Evolutionary conservation across 2,888 invertebrate genomes (phyloP).

Genomic region (Sialis lutaria): DNA sequence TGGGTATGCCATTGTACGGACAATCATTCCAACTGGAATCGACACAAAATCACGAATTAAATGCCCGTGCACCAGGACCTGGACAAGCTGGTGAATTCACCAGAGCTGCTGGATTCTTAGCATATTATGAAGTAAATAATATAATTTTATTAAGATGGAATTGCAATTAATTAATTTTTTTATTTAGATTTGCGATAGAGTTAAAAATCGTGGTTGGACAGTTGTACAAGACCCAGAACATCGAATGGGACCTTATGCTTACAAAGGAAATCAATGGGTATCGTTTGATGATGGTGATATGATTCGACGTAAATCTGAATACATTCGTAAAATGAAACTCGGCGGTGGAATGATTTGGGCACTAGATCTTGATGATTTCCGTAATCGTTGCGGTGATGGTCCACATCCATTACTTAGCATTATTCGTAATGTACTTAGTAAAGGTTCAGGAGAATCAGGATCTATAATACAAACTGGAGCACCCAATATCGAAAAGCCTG

Average conservation of each 20-base stretch:
- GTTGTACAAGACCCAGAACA: constrained; percentile 59
- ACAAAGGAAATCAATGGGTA: constrained; percentile 80
- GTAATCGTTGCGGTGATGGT: constrained; percentile 62
- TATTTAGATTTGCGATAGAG: constrained; percentile 59
- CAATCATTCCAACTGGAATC: constrained; percentile 61
- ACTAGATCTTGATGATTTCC: constrained; percentile 74
- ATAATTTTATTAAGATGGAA: background rate
- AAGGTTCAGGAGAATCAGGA: constrained; percentile 13
- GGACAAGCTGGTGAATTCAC: constrained; percentile 77
- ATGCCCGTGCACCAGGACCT: constrained; percentile 57
- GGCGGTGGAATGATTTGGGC: constrained; percentile 90
- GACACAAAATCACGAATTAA: constrained; percentile 43
- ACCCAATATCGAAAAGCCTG: constrained; percentile 11
- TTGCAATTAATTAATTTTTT: constrained; percentile 7
- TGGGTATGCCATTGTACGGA: constrained; percentile 82
- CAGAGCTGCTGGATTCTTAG: constrained; percentile 66
- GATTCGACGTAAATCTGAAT: constrained; percentile 62
- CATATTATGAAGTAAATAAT: constrained; percentile 61
- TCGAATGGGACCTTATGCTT: constrained; percentile 77
- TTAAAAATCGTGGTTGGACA: constrained; percentile 60
- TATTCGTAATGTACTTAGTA: constrained; percentile 53
- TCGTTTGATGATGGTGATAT: constrained; percentile 72
- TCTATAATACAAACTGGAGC: background rate
- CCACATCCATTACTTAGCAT: constrained; percentile 61
- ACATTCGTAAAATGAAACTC: constrained; percentile 54